These are phyloP conservation scores for Ciconia boyciana DNA, from an alignment of 2,113 vertebrate genomes.

Conservation along the genomic window DNA sequence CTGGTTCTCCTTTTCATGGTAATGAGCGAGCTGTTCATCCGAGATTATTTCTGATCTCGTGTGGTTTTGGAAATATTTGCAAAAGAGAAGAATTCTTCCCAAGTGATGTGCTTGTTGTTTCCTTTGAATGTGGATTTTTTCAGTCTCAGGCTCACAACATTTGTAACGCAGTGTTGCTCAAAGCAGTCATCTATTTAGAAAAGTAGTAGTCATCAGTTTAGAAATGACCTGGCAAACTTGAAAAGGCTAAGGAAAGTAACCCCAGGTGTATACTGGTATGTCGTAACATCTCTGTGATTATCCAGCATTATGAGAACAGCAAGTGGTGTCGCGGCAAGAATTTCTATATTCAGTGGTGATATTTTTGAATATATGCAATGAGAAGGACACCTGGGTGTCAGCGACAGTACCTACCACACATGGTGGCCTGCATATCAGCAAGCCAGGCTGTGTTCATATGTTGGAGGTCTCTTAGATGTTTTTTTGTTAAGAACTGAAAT, in stretches of 20 bases:
- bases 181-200: neutral
- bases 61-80: neutral
- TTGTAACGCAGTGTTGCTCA: neutral
- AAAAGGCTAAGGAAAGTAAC: neutral
- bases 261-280: neutral
- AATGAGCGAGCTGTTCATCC: neutral
- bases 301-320: neutral
- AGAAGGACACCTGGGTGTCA: neutral
- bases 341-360: neutral
- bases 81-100: neutral
- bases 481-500: neutral
- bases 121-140: neutral
- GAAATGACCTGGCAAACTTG: neutral
- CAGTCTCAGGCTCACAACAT: neutral
- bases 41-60: neutral
- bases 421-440: neutral
- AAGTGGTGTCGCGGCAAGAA: neutral
- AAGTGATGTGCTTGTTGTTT: neutral
- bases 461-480: neutral
- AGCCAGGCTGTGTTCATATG: neutral
- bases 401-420: fast-evolving
- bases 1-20: neutral
- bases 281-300: neutral
- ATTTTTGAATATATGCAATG: neutral
- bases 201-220: neutral